Conservation (phyloP, 1,140 invertebrate species). For the Chlorops oryzae region DNA sequence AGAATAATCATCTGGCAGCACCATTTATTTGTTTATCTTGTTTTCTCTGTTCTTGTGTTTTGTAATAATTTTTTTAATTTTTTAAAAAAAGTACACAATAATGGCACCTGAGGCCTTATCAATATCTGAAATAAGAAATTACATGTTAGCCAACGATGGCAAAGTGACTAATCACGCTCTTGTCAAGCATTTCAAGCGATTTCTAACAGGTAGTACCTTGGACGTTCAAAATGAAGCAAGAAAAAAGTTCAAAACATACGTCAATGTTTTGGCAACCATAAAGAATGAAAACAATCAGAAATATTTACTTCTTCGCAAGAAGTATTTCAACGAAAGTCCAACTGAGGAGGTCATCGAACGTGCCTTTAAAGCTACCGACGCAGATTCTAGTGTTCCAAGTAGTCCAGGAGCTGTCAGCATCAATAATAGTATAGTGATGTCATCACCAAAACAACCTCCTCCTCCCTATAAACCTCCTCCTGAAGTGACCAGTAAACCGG, state of each 20-base stretch:
- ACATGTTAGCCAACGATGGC: slow-evolving; percentile 74
- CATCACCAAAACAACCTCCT: slow-evolving; percentile 47
- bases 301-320: slow-evolving; percentile 74
- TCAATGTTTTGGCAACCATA: slow-evolving; percentile 80
- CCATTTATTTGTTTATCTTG: too few species aligned
- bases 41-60: slow-evolving; percentile 4
- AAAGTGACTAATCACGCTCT: slow-evolving; percentile 81
- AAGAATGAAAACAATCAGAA: slow-evolving; percentile 76
- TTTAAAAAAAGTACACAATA: slow-evolving; percentile 52
- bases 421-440: slow-evolving; percentile 27
- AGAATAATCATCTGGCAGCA: too few species aligned
- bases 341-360: slow-evolving; percentile 48
- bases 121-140: slow-evolving; percentile 74
- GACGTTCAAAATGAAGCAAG: slow-evolving; percentile 69
- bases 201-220: slow-evolving; percentile 57
- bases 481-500: slow-evolving; percentile 45
- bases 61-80: not conserved
- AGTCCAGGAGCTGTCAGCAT: slow-evolving; percentile 32
- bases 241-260: slow-evolving; percentile 82
- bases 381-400: slow-evolving; percentile 29
- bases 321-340: slow-evolving; percentile 54
- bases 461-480: slow-evolving; percentile 64
- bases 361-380: slow-evolving; percentile 31
- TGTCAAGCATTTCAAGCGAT: slow-evolving; percentile 81
- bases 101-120: slow-evolving; percentile 66